Conservation (phyloP, 2,888 invertebrate genomes). For the Crioceris asparagi region DNA sequence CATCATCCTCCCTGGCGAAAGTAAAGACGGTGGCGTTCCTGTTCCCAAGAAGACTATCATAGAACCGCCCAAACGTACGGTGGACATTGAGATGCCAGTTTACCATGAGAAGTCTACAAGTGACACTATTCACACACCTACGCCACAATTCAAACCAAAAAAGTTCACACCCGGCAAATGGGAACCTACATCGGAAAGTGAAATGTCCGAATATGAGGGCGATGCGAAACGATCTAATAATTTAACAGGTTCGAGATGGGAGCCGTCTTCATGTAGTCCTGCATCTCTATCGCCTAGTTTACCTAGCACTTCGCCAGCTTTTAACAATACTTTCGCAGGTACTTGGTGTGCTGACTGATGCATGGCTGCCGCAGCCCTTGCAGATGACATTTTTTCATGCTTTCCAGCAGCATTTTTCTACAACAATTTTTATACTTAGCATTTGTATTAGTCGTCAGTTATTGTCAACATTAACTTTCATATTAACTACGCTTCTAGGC, state of each 20-base stretch:
- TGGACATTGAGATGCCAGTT: slow-evolving; percentile 56
- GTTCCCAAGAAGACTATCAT: slow-evolving; percentile 39
- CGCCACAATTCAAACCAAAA: slow-evolving; percentile 36
- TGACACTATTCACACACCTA: slow-evolving; percentile 17
- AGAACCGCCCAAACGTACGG: slow-evolving; percentile 44
- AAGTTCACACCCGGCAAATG: slow-evolving; percentile 43
- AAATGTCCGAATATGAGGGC: slow-evolving; percentile 49
- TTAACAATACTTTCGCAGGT: slow-evolving; percentile 33
- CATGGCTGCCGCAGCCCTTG: no score
- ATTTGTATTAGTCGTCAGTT: no score
- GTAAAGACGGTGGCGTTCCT: slow-evolving; percentile 40
- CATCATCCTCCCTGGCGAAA: slow-evolving; percentile 57
- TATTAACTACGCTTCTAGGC: no score
- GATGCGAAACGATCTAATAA: slow-evolving; percentile 35
- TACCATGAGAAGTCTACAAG: slow-evolving; percentile 48
- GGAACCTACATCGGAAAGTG: slow-evolving; percentile 53
- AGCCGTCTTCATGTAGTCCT: slow-evolving; percentile 45
- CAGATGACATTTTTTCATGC: no score
- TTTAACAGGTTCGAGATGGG: slow-evolving; percentile 33
- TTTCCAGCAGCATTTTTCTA: no score
- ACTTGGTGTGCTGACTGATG: slow-evolving; percentile 25
- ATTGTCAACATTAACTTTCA: no score
- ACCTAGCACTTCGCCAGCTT: slow-evolving; percentile 46
- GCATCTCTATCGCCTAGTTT: slow-evolving; percentile 48
- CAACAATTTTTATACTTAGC: no score